Percentiles rank a stretch among this genome's conserved stretches.
Evolutionary conservation across 2,797 vertebrate species (phyloP).

Genomic region (Erpetoichthys calabaricus): DNA sequence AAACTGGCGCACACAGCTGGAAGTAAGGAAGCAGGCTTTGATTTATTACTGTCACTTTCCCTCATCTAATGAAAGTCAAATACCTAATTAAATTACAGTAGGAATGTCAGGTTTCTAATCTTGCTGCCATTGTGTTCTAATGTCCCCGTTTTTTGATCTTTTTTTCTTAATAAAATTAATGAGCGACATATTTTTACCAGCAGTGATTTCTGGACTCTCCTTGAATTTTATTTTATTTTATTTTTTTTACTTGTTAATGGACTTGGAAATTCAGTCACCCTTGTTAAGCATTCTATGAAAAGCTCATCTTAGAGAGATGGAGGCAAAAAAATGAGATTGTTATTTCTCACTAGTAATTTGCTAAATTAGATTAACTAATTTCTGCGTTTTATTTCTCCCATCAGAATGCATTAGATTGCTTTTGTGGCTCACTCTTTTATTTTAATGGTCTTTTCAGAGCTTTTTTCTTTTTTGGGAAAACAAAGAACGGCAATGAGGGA

Average conservation of each 20-base stretch:
- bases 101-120: constrained; percentile 38
- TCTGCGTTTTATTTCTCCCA: constrained; percentile 3
- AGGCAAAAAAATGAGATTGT: background rate
- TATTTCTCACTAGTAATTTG: constrained; percentile 29
- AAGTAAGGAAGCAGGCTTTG: constrained; percentile 1
- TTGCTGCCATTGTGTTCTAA: constrained; percentile 25
- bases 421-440: background rate
- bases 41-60: constrained; percentile 12
- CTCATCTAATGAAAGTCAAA: constrained; percentile 11
- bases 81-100: constrained; percentile 50
- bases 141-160: background rate
- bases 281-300: constrained; percentile 36
- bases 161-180: constrained; percentile 36
- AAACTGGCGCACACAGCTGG: too few relatives aligned
- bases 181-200: constrained; percentile 24
- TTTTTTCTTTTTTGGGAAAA: too few relatives aligned
- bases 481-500: too few relatives aligned
- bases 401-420: constrained; percentile 1
- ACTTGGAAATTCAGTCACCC: constrained; percentile 46
- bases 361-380: constrained; percentile 16
- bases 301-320: constrained; percentile 17
- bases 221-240: constrained; percentile 14
- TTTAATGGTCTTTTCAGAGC: background rate
- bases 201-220: constrained; percentile 33
- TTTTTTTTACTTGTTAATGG: constrained; percentile 33